Base-by-base conservation (phyloP, 2,113 vertebrate species). In the Podiceps cristatus region DNA sequence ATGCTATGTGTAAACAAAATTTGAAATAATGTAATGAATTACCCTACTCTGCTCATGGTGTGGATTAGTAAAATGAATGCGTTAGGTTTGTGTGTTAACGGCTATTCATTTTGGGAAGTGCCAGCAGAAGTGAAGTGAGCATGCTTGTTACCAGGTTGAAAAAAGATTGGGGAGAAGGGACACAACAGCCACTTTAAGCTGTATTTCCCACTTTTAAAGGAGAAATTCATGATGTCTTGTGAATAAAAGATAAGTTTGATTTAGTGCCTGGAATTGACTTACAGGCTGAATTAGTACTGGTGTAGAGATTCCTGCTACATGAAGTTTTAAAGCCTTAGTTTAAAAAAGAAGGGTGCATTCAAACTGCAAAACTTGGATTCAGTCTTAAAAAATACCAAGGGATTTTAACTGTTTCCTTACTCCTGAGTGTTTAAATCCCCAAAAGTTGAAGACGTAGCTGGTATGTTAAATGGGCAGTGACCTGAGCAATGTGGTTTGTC, bases 1-100 rank as follows among this genome's bases (percentile, higher is more conserved):
- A 33, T 3, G 3, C 52, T 58, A 10, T 19, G 13, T 19, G 45
- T 29, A 23, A n/a, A 25, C 28, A 20, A n/a, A 13, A 19, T 12
- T 14, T 40, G 44, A 24, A 52, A 29, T 37, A 16, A 5, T 10
- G 28, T 7, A 11, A 55, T 56, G 49, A 23, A 18, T 45, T 37
- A 14, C 16, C 28, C 12, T 15, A 1, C n/a, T 68, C 62, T 33
- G 29, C 55, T 63, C 5, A 6, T 28, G 11, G 35, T 0, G 17
- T 8, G 49, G 28, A 60, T 33, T 7, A 27, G 45, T 2, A 3
- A 58, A 24, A 27, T 2, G 28, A 58, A 35, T 8, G 22, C 69
- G 31, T 18, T 59, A 9, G 15, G 68, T 45, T 40, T 60, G 6
- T 27, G 28, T 75, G 16, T 45, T 44, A n/a, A 20, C 52, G 83